Evolutionary conservation across 2,888 invertebrate species (phyloP).

Genomic region (Taenaris catops): DNA sequence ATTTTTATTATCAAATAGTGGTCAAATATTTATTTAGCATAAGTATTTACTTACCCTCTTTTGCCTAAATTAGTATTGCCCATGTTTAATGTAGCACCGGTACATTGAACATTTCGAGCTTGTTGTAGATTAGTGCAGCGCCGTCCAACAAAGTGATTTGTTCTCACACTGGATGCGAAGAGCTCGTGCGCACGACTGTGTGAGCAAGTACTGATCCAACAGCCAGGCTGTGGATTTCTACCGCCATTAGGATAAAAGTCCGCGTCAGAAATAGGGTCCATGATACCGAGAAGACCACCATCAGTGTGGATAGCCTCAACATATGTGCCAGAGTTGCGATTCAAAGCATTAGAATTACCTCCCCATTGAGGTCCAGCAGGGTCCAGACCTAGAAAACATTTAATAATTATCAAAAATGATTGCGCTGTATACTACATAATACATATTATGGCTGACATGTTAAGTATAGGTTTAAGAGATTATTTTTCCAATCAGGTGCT

Average conservation of each 20-base stretch:
- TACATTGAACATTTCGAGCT: constrained; percentile 22
- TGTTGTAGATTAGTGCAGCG: constrained; percentile 26
- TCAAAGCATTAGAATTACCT: constrained; percentile 30
- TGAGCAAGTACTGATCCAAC: constrained; percentile 30
- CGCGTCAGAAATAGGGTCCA: constrained; percentile 32
- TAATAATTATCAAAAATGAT: not conserved
- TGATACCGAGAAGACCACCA: constrained; percentile 36
- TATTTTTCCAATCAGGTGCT: too few relatives aligned
- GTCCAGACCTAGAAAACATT: constrained; percentile 34
- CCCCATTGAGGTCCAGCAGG: constrained; percentile 41
- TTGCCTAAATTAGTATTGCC: constrained; percentile 21
- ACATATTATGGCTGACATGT: too few relatives aligned
- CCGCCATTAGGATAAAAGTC: constrained; percentile 46
- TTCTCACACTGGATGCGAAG: constrained; percentile 31
- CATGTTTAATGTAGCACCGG: constrained; percentile 18
- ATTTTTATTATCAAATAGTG: too few relatives aligned
- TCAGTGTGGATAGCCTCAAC: constrained; percentile 46
- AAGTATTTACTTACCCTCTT: constrained; percentile 25
- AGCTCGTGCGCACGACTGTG: constrained; percentile 31
- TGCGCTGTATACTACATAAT: too few relatives aligned
- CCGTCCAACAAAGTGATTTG: constrained; percentile 32
- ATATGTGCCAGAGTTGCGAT: constrained; percentile 30
- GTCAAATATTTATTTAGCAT: too few relatives aligned
- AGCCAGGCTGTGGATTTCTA: constrained; percentile 35
- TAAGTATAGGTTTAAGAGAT: too few relatives aligned